These are phyloP conservation scores for Osmoderma eremita DNA, from an alignment of 2,888 invertebrate species.

Conservation along the genomic window DNA sequence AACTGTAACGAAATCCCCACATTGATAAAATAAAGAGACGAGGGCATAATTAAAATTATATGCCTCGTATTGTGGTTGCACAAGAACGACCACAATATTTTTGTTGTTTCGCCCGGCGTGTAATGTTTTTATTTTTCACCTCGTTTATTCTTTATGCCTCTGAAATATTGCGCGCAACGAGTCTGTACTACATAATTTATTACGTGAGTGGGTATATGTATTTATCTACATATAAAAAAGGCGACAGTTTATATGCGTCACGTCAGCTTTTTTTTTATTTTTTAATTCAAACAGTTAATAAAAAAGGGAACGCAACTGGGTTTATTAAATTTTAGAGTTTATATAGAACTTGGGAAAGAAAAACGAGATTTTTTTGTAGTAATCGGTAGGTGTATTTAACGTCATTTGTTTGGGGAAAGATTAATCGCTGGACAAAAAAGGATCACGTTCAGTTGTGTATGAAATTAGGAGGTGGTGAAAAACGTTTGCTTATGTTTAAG, in stretches of 20 bases:
- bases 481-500: no score
- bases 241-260: conserved; percentile 24
- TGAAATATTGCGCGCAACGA: conserved; percentile 31
- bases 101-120: conserved; percentile 21
- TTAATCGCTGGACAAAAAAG: no score
- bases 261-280: conserved; percentile 25
- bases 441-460: no score
- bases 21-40: conserved; percentile 16
- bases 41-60: conserved; percentile 19
- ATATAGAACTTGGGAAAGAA: background rate
- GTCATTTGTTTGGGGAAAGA: no score
- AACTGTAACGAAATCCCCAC: conserved; percentile 13
- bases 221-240: conserved; percentile 32
- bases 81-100: conserved; percentile 17
- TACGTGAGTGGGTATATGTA: conserved; percentile 8
- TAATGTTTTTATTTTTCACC: conserved; percentile 37
- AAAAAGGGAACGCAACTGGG: conserved; percentile 4
- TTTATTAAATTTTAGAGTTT: conserved; percentile 25
- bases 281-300: conserved; percentile 33
- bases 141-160: conserved; percentile 35
- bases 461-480: no score
- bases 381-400: no score
- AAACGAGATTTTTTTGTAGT: no score
- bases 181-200: conserved; percentile 31
- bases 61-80: background rate